phyloP scores from a whole-genome alignment of 2,797 vertebrate genomes.

The Petrocephalus schoutedeni region DNA sequence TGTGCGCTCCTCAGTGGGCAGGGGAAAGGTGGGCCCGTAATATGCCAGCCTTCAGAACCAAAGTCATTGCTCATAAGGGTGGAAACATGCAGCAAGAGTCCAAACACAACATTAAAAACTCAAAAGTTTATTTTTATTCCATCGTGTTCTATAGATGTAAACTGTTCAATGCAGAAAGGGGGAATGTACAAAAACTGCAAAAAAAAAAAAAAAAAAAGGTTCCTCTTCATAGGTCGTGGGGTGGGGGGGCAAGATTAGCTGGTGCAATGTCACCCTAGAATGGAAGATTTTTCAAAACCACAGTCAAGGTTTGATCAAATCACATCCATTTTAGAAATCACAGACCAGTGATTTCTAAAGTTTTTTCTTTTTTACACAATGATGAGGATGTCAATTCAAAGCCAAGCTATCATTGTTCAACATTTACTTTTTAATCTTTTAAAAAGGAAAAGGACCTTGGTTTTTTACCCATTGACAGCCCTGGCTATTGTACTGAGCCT shows the following conservation, averaged over 20 bases:
- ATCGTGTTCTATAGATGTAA: slow-evolving; percentile 11
- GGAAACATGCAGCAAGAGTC: background rate
- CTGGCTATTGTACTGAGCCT: background rate
- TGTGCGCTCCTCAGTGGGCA: background rate
- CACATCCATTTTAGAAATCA: background rate
- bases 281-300: background rate
- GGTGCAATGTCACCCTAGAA: background rate
- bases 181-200: slow-evolving; percentile 18
- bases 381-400: background rate
- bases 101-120: slow-evolving; percentile 21
- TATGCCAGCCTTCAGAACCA: background rate
- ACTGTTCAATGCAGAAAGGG: slow-evolving; percentile 9
- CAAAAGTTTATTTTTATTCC: slow-evolving; percentile 18
- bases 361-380: background rate
- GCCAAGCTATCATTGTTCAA: background rate
- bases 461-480: background rate
- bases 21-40: background rate
- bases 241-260: background rate
- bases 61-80: background rate
- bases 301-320: background rate
- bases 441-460: background rate
- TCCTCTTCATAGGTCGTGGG: background rate
- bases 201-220: slow-evolving; percentile 6
- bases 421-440: background rate
- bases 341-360: background rate